Conservation (phyloP, 2,888 invertebrate species). For the Teleiodes luculella region DNA sequence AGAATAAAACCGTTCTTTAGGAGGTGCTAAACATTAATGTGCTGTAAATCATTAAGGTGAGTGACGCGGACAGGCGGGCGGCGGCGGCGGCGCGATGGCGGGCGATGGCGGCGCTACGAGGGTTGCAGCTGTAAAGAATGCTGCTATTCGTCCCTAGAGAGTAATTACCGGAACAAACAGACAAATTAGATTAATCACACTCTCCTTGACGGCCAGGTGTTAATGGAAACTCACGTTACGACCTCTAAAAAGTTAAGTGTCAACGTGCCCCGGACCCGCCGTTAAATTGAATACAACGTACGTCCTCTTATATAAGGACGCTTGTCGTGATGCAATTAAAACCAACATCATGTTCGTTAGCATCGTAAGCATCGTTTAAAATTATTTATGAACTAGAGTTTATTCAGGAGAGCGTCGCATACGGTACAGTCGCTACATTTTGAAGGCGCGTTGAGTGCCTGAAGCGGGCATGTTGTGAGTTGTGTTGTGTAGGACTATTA, state of each 20-base stretch:
- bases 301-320: neutral
- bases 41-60: constrained; percentile 50
- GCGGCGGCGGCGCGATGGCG: constrained; percentile 17
- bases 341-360: neutral
- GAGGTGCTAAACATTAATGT: constrained; percentile 41
- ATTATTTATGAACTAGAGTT: neutral
- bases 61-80: constrained; percentile 35
- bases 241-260: constrained; percentile 46
- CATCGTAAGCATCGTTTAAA: neutral
- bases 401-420: neutral
- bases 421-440: neutral
- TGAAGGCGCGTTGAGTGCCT: neutral
- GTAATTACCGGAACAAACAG: constrained; percentile 58
- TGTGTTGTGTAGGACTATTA: neutral
- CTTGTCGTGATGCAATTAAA: constrained; percentile 3
- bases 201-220: constrained; percentile 59
- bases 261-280: constrained; percentile 36
- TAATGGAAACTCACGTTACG: constrained; percentile 58
- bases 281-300: constrained; percentile 39
- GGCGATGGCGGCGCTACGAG: constrained; percentile 23
- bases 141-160: constrained; percentile 41
- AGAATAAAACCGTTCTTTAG: constrained; percentile 21
- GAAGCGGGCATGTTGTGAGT: neutral
- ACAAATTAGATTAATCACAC: constrained; percentile 69
- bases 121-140: constrained; percentile 39